Base-by-base conservation (phyloP, 2,797 vertebrate genomes). In the Sebastes itinus region DNA sequence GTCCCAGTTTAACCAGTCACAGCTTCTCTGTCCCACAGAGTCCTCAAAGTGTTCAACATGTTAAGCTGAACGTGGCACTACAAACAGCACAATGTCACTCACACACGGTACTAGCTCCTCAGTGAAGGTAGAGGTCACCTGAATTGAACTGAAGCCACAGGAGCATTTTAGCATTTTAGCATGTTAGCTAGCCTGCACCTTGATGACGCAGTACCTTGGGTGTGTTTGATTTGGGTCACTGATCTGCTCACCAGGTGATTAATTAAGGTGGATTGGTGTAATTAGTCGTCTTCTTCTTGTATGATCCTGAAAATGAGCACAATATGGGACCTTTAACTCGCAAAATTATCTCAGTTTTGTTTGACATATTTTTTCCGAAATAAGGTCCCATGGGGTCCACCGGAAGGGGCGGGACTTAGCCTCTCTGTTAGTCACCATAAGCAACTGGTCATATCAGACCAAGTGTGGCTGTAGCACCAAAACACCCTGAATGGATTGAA, bases 81-180 rank as follows among this genome's bases (percentile, higher is more conserved):
- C 42, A 20, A 18, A 46, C 42, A 46, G 42, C 42, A 46, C 16
- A 46, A 18, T 0, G 42, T 46, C 42, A 32, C 42, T 46, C 7
- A 46, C 42, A 46, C 42, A 46, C 1, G 42, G 42, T 46, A 18
- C 3, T 4, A 46, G 42, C 42, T 46, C 16, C 42, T 46, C 16
- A 46, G 42, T 46, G 42, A 46, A 46, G 14, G n/a, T 0, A 55
- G n/a, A 55, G 0, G n/a, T 55, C 10, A 12, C 54, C 3, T 0
- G 35, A 35, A 8, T n/a, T 9, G 54, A 55, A 42, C 38, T 42
- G 38, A 42, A 42, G 38, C 38, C 14, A 42, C 1, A 42, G 38
- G 38, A 42, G 38, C 38, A 42, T 52, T n/a, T 52, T 58, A 25
- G 6, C 23, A 20, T 30, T 0, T 60, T 30, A 30, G 55, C 23